A percentile compares a stretch with the other conserved stretches of the same genome.
phyloP scores from a whole-genome alignment of 2,113 vertebrate genomes.

The Clarias magur region DNA sequence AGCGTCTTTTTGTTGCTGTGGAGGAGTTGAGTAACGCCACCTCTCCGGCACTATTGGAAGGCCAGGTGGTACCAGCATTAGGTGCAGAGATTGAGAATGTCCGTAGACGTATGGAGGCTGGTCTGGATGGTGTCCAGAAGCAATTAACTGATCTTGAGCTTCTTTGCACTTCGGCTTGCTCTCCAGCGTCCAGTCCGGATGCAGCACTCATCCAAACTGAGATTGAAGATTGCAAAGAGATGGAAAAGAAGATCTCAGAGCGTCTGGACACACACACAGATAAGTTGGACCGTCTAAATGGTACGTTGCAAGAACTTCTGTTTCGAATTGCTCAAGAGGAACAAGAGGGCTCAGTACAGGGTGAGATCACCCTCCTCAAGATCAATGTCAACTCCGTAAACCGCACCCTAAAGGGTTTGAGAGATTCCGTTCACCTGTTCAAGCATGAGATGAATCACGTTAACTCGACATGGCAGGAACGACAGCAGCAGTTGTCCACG shows the following conservation, averaged over 20 bases:
- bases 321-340: conserved; percentile 78
- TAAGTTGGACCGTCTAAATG: conserved; percentile 80
- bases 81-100: conserved; percentile 82
- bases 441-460: conserved; percentile 78
- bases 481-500: conserved; percentile 80
- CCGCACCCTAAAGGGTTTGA: conserved; percentile 91
- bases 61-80: conserved; percentile 78
- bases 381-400: conserved; percentile 93
- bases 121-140: conserved; percentile 81
- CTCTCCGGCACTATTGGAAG: conserved; percentile 73
- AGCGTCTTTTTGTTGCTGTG: conserved; percentile 79
- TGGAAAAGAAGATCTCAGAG: conserved; percentile 79
- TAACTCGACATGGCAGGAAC: conserved; percentile 84
- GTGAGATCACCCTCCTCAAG: conserved; percentile 95
- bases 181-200: conserved; percentile 66
- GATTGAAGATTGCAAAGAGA: conserved; percentile 78
- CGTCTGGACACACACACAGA: conserved; percentile 79
- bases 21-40: conserved; percentile 81
- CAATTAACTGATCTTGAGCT: conserved; percentile 81
- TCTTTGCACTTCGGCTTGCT: conserved; percentile 83
- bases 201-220: conserved; percentile 65
- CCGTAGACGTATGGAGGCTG: conserved; percentile 71
- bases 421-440: conserved; percentile 86
- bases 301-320: conserved; percentile 82
- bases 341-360: conserved; percentile 76